Conservation (phyloP, 2,113 vertebrate species). For the Chlamydotis undulata region DNA sequence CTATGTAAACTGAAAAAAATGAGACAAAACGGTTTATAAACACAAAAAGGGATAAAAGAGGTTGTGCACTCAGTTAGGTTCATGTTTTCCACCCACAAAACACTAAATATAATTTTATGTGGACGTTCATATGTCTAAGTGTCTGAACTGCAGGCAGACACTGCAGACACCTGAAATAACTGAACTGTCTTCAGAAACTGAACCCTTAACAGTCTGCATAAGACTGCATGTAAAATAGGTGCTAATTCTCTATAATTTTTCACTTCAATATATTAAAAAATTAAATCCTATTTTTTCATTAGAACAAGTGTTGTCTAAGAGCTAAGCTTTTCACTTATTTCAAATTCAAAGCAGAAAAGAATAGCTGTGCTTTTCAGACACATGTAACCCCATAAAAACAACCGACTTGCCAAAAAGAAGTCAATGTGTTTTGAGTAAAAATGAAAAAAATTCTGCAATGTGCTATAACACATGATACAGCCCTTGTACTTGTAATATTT, state of each 20-base stretch:
- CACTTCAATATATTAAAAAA: not conserved
- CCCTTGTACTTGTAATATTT: not conserved
- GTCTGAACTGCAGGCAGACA: not conserved
- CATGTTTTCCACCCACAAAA: not conserved
- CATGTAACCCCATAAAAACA: not conserved
- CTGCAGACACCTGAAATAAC: not conserved
- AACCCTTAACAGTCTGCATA: not conserved
- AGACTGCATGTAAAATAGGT: not conserved
- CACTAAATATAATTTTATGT: not conserved
- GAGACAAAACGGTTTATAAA: not conserved
- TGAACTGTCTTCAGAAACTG: not conserved
- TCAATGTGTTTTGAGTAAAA: not conserved
- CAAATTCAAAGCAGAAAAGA: not conserved
- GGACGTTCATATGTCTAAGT: not conserved
- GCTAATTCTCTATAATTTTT: not conserved
- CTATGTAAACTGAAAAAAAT: not conserved
- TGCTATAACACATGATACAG: not conserved
- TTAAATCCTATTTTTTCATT: not conserved
- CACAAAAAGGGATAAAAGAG: not conserved
- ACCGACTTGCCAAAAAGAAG: not conserved
- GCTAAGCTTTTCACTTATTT: not conserved
- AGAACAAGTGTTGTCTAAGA: not conserved
- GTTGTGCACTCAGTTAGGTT: not conserved
- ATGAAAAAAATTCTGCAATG: not conserved
- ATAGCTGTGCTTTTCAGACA: not conserved